Base-by-base conservation (phyloP, 2,797 vertebrate genomes). In the Oryzias dopingdopingensis region DNA sequence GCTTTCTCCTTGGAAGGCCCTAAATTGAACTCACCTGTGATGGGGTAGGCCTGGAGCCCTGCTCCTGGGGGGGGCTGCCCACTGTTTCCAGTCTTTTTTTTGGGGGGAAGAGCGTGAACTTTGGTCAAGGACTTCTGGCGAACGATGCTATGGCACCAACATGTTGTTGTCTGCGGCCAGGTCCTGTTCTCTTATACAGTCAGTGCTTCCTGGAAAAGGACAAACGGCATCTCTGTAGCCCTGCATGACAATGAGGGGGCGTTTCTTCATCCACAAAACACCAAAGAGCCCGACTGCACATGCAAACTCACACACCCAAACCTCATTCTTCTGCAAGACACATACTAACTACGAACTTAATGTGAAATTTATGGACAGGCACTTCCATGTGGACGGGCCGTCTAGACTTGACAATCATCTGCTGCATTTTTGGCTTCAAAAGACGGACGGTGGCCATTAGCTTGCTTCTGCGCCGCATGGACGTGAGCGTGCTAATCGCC, bases 381-480 rank as follows among this genome's bases (percentile, higher is more conserved):
- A 41, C 57, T 70, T 67, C 63, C 42, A 66, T 23, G 4, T 62
- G 40, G 80, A 79, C 74, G 63, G 52, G 53, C 56, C 57, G 83
- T 89, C 86, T 82, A 81, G 82, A 82, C 78, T 14, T 53, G 56
- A 49, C 66, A 65, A 69, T 79, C 68, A 85, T 81, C 71, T 66
- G 66, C 72, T 64, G 75, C 62, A 62, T 72, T 82, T 37, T 74
- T 70, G 49, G 61, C 64, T 77, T 67, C 32, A 61, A 78, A 62
- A 59, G 4, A 44, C 54, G 62, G 56, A 79, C 46, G 59, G 65
- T 58, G 32, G 32, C 32, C 10, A 13, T 37, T 37, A 37, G 32
- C 32, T 12, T 37, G 32, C 10, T 37, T 37, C 32, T 37, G 2
- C 10, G 10, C 32, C 32, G 32, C 10, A 12, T 37, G 10, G 10